These are phyloP conservation scores for Psittacus erithacus DNA, from an alignment of 2,113 vertebrate species.

Conservation along the genomic window DNA sequence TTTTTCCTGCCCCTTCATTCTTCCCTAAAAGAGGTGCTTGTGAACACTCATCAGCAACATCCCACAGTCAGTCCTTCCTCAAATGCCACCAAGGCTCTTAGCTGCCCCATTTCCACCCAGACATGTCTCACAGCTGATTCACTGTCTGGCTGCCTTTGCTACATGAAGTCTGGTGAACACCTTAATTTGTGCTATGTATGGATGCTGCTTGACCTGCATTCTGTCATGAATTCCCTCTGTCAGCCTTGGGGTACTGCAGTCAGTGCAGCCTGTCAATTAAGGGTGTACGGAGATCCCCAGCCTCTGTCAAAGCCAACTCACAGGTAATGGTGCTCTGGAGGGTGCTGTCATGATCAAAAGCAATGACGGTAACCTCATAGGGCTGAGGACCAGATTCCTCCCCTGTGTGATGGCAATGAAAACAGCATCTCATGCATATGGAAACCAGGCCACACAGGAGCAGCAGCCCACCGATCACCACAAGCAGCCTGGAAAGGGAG, in stretches of 20 bases:
- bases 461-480: slow-evolving; percentile 66
- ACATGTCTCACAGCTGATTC: not conserved
- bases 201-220: accelerated
- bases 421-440: slow-evolving; percentile 72
- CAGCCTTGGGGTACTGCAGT: not conserved
- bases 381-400: slow-evolving; percentile 58
- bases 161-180: not conserved
- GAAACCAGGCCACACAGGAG: slow-evolving; percentile 74
- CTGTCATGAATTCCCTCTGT: not conserved
- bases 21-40: not conserved
- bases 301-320: slow-evolving; percentile 47
- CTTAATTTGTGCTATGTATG: not conserved
- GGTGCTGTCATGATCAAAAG: slow-evolving; percentile 81
- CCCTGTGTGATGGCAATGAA: slow-evolving; percentile 47
- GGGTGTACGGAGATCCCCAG: not conserved
- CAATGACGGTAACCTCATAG: slow-evolving; percentile 80
- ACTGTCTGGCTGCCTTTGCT: not conserved
- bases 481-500: slow-evolving; percentile 68
- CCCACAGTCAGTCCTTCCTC: not conserved
- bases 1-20: not conserved
- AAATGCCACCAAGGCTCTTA: too few relatives aligned
- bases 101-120: not conserved
- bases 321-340: slow-evolving; percentile 82
- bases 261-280: accelerated
- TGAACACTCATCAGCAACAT: not conserved